Evolutionary conservation across 2,888 invertebrate genomes (phyloP).

Genomic region (Julus scanicus): DNA sequence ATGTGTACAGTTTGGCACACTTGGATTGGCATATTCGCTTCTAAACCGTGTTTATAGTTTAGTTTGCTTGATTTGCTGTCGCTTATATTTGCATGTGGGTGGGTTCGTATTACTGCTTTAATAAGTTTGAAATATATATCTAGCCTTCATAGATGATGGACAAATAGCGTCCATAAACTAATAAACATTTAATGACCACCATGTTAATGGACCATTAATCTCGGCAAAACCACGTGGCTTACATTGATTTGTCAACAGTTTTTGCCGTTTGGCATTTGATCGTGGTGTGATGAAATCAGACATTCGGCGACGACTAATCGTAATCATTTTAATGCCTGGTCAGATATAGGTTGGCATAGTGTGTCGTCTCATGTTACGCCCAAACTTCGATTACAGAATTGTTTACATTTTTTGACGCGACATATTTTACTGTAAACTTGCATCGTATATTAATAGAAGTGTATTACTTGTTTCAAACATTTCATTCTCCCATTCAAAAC

Average conservation of each 20-base stretch:
- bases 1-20: not conserved
- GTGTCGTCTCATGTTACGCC: not conserved
- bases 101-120: conserved; percentile 8
- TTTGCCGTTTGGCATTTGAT: not conserved
- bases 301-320: conserved; percentile 16
- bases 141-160: not conserved
- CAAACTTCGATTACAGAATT: not conserved
- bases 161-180: conserved; percentile 28
- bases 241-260: conserved; percentile 8
- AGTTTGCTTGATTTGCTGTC: not conserved
- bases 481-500: too few species aligned
- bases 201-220: conserved; percentile 38
- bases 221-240: not conserved
- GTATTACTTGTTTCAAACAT: too few species aligned
- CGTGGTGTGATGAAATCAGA: conserved; percentile 26
- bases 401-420: not conserved
- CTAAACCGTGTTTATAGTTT: too few species aligned
- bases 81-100: conserved; percentile 25
- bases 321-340: conserved; percentile 4
- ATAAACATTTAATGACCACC: conserved; percentile 32
- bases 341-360: not conserved
- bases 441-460: too few species aligned
- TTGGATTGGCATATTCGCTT: not conserved
- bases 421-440: too few species aligned
- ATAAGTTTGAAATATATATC: not conserved